Percentiles rank a stretch among this genome's conserved stretches.
Conservation (phyloP, 2,113 vertebrate species). For the Pithys albifrons region DNA sequence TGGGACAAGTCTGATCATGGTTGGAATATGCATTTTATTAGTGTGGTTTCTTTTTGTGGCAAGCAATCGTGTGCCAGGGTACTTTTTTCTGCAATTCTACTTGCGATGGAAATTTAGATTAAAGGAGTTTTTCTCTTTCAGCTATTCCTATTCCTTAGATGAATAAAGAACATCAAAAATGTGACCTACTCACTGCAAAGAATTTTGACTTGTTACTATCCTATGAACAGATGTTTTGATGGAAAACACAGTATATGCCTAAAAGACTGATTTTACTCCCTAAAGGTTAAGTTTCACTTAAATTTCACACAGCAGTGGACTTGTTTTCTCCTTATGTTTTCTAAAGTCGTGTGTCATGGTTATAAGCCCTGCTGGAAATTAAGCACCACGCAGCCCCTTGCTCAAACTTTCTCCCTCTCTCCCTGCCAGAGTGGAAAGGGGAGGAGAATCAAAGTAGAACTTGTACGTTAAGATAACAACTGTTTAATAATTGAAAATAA, state of each 20-base stretch:
- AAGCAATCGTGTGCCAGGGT: background rate
- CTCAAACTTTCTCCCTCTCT: background rate
- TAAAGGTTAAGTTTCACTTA: background rate
- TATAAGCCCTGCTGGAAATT: background rate
- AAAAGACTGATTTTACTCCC: background rate
- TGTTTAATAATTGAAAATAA: background rate
- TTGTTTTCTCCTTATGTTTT: background rate
- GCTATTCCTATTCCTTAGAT: background rate
- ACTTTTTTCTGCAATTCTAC: background rate
- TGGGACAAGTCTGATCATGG: background rate
- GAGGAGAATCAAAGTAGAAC: background rate
- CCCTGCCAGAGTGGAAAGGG: background rate
- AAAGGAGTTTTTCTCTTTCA: background rate
- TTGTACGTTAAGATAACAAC: background rate
- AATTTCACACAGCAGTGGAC: background rate
- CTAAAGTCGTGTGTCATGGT: background rate
- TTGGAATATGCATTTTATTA: conserved; percentile 43
- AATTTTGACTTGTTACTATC: background rate
- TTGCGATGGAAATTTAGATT: conserved; percentile 1
- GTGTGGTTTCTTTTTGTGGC: background rate
- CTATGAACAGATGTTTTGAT: background rate
- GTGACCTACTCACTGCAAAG: background rate
- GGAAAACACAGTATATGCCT: background rate
- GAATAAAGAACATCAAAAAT: background rate
- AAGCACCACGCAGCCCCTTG: background rate